phyloP scores from a whole-genome alignment of 2,797 vertebrate genomes.

The Betta splendens region DNA sequence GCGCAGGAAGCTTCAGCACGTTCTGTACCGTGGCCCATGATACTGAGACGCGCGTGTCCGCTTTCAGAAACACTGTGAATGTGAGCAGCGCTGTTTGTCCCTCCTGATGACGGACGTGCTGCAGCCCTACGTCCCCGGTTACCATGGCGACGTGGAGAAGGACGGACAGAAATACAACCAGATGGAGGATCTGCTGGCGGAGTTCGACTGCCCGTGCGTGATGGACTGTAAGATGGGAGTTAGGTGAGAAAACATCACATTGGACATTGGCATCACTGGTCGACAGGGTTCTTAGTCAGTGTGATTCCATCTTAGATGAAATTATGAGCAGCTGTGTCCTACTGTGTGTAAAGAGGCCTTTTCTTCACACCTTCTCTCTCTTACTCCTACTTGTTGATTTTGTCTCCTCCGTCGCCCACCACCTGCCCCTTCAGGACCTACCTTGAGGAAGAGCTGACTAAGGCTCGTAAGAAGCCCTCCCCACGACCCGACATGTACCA shows the following conservation, averaged over 20 bases:
- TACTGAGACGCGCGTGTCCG: too few relatives aligned
- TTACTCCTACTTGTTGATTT: slow-evolving; percentile 14
- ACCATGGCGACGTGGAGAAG: slow-evolving; percentile 94
- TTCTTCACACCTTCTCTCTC: slow-evolving; percentile 23
- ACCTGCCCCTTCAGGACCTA: slow-evolving; percentile 84
- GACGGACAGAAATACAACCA: slow-evolving; percentile 98
- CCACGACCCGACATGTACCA: slow-evolving; percentile 98
- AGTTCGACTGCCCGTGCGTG: slow-evolving; percentile 94
- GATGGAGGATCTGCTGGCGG: slow-evolving; percentile 97
- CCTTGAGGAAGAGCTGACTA: slow-evolving; percentile 95
- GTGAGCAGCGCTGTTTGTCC: slow-evolving; percentile 94
- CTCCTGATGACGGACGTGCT: slow-evolving; percentile 93
- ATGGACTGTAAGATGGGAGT: slow-evolving; percentile 99
- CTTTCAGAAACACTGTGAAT: slow-evolving; percentile 94
- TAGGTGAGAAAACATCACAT: slow-evolving; percentile 82
- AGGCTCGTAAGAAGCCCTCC: slow-evolving; percentile 94
- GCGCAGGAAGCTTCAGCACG: background rate
- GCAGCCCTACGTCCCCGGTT: slow-evolving; percentile 90
- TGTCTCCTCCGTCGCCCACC: background rate
- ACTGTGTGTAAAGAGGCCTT: slow-evolving; percentile 8
- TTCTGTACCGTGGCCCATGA: too few relatives aligned
- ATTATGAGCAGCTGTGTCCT: slow-evolving; percentile 8
- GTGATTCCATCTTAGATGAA: background rate
- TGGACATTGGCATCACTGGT: background rate
- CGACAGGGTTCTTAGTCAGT: background rate